A percentile compares a stretch with the other conserved stretches of the same genome.
Evolutionary conservation across 2,797 vertebrate genomes (phyloP).

Genomic region (Tamandua tetradactyla): DNA sequence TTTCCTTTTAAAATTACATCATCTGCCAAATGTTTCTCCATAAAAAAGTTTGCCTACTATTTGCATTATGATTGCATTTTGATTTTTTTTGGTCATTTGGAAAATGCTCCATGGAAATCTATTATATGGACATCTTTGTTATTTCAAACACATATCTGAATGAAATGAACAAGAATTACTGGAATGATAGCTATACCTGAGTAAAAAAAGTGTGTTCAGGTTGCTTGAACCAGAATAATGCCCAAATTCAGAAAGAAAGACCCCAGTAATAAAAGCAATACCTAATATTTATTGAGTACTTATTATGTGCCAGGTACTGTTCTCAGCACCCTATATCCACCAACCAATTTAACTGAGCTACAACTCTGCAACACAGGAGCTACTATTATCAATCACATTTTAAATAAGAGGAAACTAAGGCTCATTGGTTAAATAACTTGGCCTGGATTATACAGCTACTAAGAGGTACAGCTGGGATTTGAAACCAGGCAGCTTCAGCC

Average conservation of each 20-base stretch:
- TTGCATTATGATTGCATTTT: conserved; percentile 55
- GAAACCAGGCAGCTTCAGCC: neutral
- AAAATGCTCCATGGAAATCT: neutral
- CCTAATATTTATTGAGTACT: neutral
- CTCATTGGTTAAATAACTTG: neutral
- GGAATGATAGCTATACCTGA: neutral
- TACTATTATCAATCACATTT: conserved; percentile 1
- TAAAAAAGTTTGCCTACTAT: conserved; percentile 45
- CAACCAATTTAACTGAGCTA: neutral
- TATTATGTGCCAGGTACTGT: neutral
- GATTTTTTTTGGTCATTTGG: conserved; percentile 58
- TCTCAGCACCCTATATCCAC: neutral
- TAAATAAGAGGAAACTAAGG: neutral
- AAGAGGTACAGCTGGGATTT: neutral
- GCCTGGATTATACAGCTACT: neutral
- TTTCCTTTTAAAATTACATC: conserved; percentile 41
- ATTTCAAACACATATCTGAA: conserved; percentile 44
- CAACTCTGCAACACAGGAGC: neutral
- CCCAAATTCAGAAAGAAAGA: neutral
- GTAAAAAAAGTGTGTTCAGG: neutral
- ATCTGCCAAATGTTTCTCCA: conserved; percentile 46
- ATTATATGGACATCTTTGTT: conserved; percentile 21
- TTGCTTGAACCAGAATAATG: conserved; percentile 19
- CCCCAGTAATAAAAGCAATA: neutral
- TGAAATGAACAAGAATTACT: conserved; percentile 43